Evolutionary conservation across 53 echinoderm and acorn worm genomes (phyloP), one percentile per base, ranked within the genome.

Genomic region (Antedon mediterranea): DNA sequence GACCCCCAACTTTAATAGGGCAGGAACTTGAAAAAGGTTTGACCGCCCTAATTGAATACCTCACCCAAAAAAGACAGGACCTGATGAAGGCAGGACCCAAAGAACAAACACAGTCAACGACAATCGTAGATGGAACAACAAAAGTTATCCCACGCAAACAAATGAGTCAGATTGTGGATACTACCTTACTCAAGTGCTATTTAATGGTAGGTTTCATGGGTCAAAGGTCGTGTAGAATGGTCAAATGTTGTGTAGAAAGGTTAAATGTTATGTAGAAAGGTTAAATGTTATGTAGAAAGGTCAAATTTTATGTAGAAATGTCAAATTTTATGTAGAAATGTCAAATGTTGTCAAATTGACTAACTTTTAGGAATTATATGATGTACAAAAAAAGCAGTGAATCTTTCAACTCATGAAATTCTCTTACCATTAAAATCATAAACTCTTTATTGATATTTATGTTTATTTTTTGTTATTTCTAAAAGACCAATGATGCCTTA

Each of bases 111-210:
- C 87, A 81, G 44, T 87, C 91, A 26, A 85, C 91, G 3, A 91
- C 89, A 8, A 91, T 94, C 31, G 85, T 91, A 14, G 94, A 94
- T 43, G 94, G 94, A 43, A 91, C 88, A 20, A 88, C 87, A 28
- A 89, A 87, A 6, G 88, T 90, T 4, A 89, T 87, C 4, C 87
- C 89, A 15, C 43, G 83, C 28, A 94, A 89, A 44, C 91, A 94
- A 32, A 82, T 89, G 34, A 86, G 91, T 30, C 91, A 86, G 23
- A 94, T 94, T 26, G 91, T 94, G 70, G 94, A 94, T 31, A 94
- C 94, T 70, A 94, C 94, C 7, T 83, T 94, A 34, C 94, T 94
- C 33, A 94, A 94, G 74, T 94, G 94, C 72, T 94, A 94, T 83
- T 81, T 94, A 43, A 89, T 89, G 85, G 94, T 94, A 71, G 71